Evolutionary conservation across 2,113 vertebrate species (phyloP), one percentile per base, ranked within the genome.

Genomic region (Nesoenas mayeri): DNA sequence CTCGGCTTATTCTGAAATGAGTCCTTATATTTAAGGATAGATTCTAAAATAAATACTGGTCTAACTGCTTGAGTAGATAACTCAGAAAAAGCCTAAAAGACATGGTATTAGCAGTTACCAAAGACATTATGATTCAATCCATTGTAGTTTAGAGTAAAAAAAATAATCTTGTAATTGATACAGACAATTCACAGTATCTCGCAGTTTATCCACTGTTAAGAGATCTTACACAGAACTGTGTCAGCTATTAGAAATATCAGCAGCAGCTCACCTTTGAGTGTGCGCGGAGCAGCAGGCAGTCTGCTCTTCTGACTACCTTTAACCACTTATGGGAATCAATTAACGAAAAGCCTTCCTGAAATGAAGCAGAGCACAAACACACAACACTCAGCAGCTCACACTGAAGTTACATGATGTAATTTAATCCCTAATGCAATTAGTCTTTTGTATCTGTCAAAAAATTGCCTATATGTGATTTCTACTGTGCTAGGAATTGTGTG

Each of bases 261-360:
- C 60, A 72, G 65, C 31, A 81, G 9, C 29, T 92, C 96, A 98
- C 99, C 98, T 98, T 98, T 64, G 97, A 54, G 34, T 97, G 98
- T 29, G 98, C 97, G 75, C 86, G 97, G 91, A 99, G 98, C 73
- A 99, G 96, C 74, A 99, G 97, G 93, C 98, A 99, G 85, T 99
- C 99, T 87, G 96, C 95, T 91, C 97, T 99, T 87, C 98, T 98
- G 32, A 98, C 98, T 74, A 99, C 96, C 97, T 98, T 99, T 86
- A 99, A 87, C 98, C 97, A 98, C 65, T 98, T 98, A 57, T 97
- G 97, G 80, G 97, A 97, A 83, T 97, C 96, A 26, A 98, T 95
- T 88, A 99, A 96, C 57, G 98, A 98, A 85, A 99, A 98, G 16
- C 99, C 98, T 97, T 99, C 99, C 99, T 99, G 96, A 89, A 97